Conservation (phyloP, 1,140 invertebrate species). For the Ruditapes philippinarum region DNA sequence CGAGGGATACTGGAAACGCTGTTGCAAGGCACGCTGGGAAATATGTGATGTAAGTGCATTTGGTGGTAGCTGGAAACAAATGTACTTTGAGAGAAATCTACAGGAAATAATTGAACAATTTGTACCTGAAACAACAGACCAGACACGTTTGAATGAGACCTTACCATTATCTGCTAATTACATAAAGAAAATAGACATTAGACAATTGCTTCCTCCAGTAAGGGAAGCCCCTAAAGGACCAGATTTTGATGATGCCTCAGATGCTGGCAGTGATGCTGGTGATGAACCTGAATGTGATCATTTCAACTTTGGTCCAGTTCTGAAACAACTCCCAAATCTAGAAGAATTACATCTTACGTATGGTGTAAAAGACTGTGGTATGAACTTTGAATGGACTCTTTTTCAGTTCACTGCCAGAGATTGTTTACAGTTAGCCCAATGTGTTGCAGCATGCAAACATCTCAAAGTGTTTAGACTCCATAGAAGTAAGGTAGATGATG, state of each 20-base stretch:
- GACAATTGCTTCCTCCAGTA: conserved; percentile 86
- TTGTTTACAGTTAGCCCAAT: conserved; percentile 85
- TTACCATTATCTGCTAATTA: conserved; percentile 83
- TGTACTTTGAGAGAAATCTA: conserved; percentile 87
- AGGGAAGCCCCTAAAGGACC: conserved; percentile 83
- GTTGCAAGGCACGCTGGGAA: conserved; percentile 85
- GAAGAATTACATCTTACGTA: conserved; percentile 85
- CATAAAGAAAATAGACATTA: conserved; percentile 84
- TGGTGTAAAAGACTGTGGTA: conserved; percentile 86
- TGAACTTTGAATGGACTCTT: conserved; percentile 87
- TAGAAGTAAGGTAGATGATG: conserved; percentile 85
- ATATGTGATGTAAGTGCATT: conserved; percentile 85
- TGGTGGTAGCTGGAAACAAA: conserved; percentile 85
- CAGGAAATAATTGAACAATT: conserved; percentile 86
- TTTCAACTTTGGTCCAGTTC: conserved; percentile 85
- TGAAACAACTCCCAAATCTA: conserved; percentile 83
- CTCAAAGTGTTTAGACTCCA: conserved; percentile 84
- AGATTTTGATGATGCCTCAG: conserved; percentile 84
- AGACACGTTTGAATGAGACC: conserved; percentile 83
- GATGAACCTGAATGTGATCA: conserved; percentile 86
- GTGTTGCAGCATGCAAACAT: conserved; percentile 83
- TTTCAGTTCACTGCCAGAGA: conserved; percentile 87
- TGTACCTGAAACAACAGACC: conserved; percentile 85
- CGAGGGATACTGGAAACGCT: conserved; percentile 86
- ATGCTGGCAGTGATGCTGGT: conserved; percentile 83